Conservation (phyloP, 2,113 vertebrate species). For the Cnemophilus loriae region DNA sequence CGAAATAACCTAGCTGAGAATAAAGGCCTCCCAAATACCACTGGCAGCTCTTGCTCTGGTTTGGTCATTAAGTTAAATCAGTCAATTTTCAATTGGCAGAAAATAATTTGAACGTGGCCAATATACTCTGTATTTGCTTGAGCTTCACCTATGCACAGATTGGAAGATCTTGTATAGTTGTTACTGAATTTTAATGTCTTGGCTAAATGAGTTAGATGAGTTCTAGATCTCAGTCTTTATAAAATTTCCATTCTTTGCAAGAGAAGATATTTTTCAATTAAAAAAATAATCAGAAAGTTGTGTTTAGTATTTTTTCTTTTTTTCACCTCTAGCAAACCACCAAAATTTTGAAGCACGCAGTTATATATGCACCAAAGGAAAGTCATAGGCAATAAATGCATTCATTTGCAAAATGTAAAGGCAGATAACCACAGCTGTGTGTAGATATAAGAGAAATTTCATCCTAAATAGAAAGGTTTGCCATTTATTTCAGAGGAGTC, state of each 20-base stretch:
- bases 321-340: not conserved
- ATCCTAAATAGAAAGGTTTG: accelerated
- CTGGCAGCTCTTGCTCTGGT: not conserved
- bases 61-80: not conserved
- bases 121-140: accelerated
- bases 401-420: not conserved
- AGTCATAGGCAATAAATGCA: not conserved
- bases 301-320: not conserved
- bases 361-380: not conserved
- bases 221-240: not conserved
- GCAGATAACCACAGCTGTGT: accelerated
- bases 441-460: not conserved
- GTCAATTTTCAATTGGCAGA: not conserved
- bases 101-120: not conserved
- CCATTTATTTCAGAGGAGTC: not conserved
- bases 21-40: accelerated
- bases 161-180: not conserved
- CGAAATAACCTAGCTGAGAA: not conserved
- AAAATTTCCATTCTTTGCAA: not conserved
- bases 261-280: not conserved
- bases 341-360: not conserved
- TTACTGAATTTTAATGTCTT: not conserved
- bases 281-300: not conserved
- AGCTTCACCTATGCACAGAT: not conserved
- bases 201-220: not conserved